Base-by-base conservation (phyloP, 2,888 invertebrate genomes). In the Sialis fuliginosa region DNA sequence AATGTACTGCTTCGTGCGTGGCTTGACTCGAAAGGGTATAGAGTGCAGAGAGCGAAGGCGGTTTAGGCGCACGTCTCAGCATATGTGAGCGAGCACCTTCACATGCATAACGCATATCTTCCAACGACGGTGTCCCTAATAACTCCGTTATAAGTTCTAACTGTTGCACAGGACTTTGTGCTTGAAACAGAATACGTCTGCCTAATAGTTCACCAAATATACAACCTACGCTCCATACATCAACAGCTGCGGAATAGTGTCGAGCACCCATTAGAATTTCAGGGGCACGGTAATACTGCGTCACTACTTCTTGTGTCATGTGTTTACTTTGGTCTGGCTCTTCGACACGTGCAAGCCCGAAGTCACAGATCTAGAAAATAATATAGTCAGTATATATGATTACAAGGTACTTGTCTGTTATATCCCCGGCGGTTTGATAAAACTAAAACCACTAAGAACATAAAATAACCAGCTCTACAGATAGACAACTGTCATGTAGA, bases 241-340 rank as follows among this genome's bases (percentile, higher is more conserved):
- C 98, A 42, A 98, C 92, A 5, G 95, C 91, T 7, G 88, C 87
- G 6, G 90, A 85, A 69, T 98, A 98, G 64, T 96, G 93, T 57
- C 88, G 83, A 33, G 97, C 93, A 33, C 98, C 98, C 96, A 98
- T 97, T 50, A 98, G 74, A 58, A 98, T 91, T 71, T 98, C 98
- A 1, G 98, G 98, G 22, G 97, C 95, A 53, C 98, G 80, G 70
- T 98, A 98, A 71, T 98, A 98, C 72, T 98, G 98, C 54, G 98
- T 98, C 51, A 98, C 98, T 52, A 98, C 98, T 70, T 98, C 98
- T 68, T 97, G 97, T 34, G 98, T 98, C 97, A 98, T 97, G 66
- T 89, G 85, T 66, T 88, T 86, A 59, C 79, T 79, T 59, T 84
- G 81, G 63, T 93, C 91, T 1, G 90, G 89, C 63, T 98, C 97